Evolutionary conservation across 2,888 invertebrate genomes (phyloP), one percentile per base, ranked within the genome.

Genomic region (Carabus problematicus): DNA sequence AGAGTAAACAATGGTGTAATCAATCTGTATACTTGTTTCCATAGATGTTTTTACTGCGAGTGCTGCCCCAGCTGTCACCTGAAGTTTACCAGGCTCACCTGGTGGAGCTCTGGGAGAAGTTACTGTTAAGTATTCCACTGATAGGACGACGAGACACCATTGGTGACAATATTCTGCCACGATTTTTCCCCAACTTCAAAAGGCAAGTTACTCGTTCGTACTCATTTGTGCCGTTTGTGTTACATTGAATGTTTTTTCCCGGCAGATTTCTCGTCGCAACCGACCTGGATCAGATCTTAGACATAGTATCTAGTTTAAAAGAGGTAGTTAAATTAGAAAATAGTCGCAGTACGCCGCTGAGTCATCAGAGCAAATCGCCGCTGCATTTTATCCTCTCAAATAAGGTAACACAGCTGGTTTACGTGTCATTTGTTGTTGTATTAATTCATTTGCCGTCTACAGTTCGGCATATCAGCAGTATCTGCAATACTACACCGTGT

Each of bases 11-110:
- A 7, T 60, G 43, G 62, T 68, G 42, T 42, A 16, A 2, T 19
- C 43, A 12, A 14, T n/a, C n/a, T n/a, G n/a, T n/a, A n/a, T 49
- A 14, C 43, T 60, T 14, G 16, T 12, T 52, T n/a, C 18, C 1
- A 52, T 52, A 52, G 91, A 85, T 85, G 78, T 80, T 93, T 68
- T 79, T 93, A 61, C 81, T 88, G 39, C 86, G 93, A 70, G 86
- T 92, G 76, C 82, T 92, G 78, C 84, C 87, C 0, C 88, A 87
- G 66, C 82, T 87, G 70, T 82, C 82, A 1, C 75, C 81, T 1
- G 88, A 88, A 58, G 76, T 73, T 72, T 78, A 84, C 76, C 75
- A 79, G 8, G 73, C 75, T 16, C 85, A 87, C 11, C 77, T 87
- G 43, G 83, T 85, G 40, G 84, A 84, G 71, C 76, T 90, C 58